These are phyloP conservation scores for Calyptommatus sinebrachiatus DNA, from an alignment of 2,113 vertebrate genomes.

Conservation along the genomic window DNA sequence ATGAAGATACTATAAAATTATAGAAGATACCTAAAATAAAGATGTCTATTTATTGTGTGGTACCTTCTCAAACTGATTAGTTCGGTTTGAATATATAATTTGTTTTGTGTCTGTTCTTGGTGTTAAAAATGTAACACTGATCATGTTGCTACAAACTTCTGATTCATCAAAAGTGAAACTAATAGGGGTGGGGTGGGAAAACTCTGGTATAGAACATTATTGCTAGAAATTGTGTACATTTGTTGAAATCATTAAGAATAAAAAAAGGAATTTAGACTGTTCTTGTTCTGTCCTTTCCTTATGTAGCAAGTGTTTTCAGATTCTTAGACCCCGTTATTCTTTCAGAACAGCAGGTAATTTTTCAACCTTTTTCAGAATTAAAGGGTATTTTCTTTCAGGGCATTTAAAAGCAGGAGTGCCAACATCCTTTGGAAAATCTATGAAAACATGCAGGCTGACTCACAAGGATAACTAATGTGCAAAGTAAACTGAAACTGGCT, in stretches of 20 bases:
- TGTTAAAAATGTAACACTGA: constrained; percentile 70
- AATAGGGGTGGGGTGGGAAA: constrained; percentile 32
- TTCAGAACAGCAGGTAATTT: too few species aligned
- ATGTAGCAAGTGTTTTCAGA: background rate
- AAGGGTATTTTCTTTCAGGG: too few species aligned
- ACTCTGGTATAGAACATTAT: constrained; percentile 70
- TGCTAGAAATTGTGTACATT: constrained; percentile 70
- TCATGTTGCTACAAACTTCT: constrained; percentile 59
- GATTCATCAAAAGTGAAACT: constrained; percentile 51
- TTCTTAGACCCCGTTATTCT: background rate
- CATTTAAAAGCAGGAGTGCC: too few species aligned
- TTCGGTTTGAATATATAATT: constrained; percentile 70
- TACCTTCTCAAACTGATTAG: constrained; percentile 67
- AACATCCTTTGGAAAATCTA: too few species aligned
- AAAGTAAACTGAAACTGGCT: too few species aligned
- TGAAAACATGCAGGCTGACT: too few species aligned
- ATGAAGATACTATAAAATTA: constrained; percentile 67
- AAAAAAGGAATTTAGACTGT: constrained; percentile 72
- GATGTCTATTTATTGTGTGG: constrained; percentile 76
- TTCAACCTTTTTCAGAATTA: too few species aligned
- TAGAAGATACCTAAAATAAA: constrained; percentile 68
- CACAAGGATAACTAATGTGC: too few species aligned
- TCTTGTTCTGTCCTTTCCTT: background rate
- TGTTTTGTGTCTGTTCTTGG: constrained; percentile 67
- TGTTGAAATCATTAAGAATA: constrained; percentile 73